These are phyloP conservation scores for Osmerus eperlanus DNA, from an alignment of 2,113 vertebrate species.

Conservation along the genomic window DNA sequence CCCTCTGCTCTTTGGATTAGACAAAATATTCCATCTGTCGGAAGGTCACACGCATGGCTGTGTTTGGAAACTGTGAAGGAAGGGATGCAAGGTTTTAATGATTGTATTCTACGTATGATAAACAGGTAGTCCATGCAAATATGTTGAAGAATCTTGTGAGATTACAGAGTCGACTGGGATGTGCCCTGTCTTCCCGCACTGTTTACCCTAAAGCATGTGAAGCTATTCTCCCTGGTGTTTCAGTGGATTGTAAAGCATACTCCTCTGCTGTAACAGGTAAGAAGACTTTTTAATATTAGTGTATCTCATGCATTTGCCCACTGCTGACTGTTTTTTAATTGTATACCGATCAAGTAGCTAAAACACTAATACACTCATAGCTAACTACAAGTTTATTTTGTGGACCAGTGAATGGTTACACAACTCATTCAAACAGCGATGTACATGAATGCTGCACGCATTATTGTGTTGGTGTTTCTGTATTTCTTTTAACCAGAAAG, in stretches of 20 bases:
- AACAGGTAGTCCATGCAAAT: not conserved
- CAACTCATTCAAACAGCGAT: not conserved
- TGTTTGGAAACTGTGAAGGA: not conserved
- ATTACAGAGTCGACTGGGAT: conserved; percentile 34
- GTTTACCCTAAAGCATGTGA: conserved; percentile 13
- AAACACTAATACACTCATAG: not conserved
- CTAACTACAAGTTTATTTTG: too few species aligned
- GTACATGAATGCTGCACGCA: not conserved
- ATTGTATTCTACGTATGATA: too few species aligned
- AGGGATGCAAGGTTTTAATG: too few species aligned
- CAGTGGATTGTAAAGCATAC: conserved; percentile 34
- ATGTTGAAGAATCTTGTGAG: conserved; percentile 57
- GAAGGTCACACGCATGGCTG: conserved; percentile 64
- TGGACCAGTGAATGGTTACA: not conserved
- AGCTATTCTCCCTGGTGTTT: not conserved
- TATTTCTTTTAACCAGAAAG: conserved; percentile 72
- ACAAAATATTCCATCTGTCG: conserved; percentile 10
- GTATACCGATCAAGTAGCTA: not conserved
- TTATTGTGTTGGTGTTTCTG: conserved; percentile 1
- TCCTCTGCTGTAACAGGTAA: conserved; percentile 58
- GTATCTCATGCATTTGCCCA: not conserved
- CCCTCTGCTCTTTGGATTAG: conserved; percentile 22
- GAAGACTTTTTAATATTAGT: not conserved
- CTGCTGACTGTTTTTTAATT: not conserved
- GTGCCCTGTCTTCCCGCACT: conserved; percentile 20